Conservation (phyloP, 2,113 vertebrate genomes). For the Blennius ocellaris region DNA sequence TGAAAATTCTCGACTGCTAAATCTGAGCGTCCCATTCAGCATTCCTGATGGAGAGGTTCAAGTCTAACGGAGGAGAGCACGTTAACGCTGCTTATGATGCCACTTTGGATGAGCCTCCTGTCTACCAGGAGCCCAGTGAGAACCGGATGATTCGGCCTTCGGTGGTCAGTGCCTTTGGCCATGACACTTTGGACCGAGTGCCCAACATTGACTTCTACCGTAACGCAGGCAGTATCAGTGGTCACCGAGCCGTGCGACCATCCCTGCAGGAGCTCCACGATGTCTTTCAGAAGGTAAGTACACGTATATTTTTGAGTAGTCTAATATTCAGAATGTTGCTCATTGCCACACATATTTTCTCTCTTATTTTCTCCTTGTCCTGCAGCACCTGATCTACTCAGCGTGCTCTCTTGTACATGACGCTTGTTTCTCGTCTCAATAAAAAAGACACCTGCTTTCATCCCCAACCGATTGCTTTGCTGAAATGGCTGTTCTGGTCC, state of each 20-base stretch:
- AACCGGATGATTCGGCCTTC: slow-evolving; percentile 84
- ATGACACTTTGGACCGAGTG: slow-evolving; percentile 93
- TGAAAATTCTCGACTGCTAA: slow-evolving; percentile 15
- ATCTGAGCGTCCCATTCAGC: slow-evolving; percentile 40
- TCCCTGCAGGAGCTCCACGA: slow-evolving; percentile 96
- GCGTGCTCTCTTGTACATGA: neutral
- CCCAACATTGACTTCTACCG: slow-evolving; percentile 96
- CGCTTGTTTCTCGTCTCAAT: slow-evolving; percentile 1
- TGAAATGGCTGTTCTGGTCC: neutral
- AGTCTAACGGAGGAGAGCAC: slow-evolving; percentile 59
- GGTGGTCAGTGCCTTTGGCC: slow-evolving; percentile 91
- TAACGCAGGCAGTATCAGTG: slow-evolving; percentile 92
- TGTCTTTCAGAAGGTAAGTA: slow-evolving; percentile 93
- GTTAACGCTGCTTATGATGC: slow-evolving; percentile 71
- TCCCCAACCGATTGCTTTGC: neutral
- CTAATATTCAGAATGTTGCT: neutral
- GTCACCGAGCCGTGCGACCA: slow-evolving; percentile 88
- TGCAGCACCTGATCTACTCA: neutral
- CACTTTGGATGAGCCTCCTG: slow-evolving; percentile 85
- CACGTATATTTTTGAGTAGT: neutral
- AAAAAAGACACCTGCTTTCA: neutral
- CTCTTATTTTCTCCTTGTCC: neutral
- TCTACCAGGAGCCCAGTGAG: slow-evolving; percentile 87
- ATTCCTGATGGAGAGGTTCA: slow-evolving; percentile 73
- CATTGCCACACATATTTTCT: neutral